Evolutionary conservation across 2,113 vertebrate species (phyloP).

Genomic region (Pitta sordida): DNA sequence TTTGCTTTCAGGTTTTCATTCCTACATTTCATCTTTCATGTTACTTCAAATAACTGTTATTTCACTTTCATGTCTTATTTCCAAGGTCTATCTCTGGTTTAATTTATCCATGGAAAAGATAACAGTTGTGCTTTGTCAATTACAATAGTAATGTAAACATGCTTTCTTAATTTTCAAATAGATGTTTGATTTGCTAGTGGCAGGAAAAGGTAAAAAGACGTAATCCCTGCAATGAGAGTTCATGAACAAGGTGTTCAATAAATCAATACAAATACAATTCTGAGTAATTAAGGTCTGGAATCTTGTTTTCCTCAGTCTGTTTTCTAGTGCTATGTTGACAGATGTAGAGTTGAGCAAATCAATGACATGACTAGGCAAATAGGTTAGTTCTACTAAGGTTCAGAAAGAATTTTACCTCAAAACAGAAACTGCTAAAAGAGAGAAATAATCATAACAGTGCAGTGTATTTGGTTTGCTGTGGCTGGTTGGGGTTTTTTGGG

Average conservation of each 20-base stretch:
- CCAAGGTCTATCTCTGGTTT: neutral
- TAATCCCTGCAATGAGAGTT: neutral
- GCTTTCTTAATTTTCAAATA: neutral
- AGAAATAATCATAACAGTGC: neutral
- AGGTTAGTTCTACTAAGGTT: neutral
- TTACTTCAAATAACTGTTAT: neutral
- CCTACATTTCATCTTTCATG: neutral
- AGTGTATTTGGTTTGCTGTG: neutral
- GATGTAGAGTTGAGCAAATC: neutral
- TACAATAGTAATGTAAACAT: neutral
- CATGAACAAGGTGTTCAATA: neutral
- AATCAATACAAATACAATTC: neutral
- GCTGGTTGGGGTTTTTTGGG: too few species aligned
- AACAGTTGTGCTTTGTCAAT: neutral
- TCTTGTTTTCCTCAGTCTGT: neutral
- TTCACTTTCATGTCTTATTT: neutral
- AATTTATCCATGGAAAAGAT: neutral
- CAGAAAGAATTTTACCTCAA: neutral
- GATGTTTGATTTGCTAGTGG: neutral
- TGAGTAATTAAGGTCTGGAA: constrained; percentile 19
- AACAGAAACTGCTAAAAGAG: neutral
- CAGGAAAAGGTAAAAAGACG: neutral
- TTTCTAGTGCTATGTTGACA: neutral
- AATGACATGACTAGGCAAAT: neutral
- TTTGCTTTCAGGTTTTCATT: constrained; percentile 7